A percentile compares a stretch with the other conserved stretches of the same genome.
Evolutionary conservation across 2,888 invertebrate genomes (phyloP).

Genomic region (Acholoe squamosa): DNA sequence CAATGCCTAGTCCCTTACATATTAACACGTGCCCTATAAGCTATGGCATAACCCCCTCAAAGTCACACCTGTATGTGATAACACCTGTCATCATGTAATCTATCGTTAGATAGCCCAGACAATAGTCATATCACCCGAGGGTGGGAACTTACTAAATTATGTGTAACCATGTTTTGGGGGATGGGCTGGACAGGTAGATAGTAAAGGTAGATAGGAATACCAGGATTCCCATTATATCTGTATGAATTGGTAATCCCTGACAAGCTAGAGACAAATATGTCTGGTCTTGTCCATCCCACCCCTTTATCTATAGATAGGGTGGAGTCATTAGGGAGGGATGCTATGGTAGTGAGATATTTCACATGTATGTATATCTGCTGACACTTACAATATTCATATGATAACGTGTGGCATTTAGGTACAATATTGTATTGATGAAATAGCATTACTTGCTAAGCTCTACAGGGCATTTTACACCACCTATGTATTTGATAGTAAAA

Average conservation of each 20-base stretch:
- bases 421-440: too few relatives aligned
- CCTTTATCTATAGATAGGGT: background rate
- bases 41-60: background rate
- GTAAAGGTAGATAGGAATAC: background rate
- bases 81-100: background rate
- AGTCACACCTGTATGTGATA: background rate
- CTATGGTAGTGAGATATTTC: too few relatives aligned
- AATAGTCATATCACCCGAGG: background rate
- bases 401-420: too few relatives aligned
- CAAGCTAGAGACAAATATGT: constrained; percentile 3
- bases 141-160: background rate
- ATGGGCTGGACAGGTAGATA: constrained; percentile 12
- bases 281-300: background rate
- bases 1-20: too few relatives aligned
- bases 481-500: too few relatives aligned
- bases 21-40: too few relatives aligned
- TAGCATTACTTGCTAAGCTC: too few relatives aligned
- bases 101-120: background rate
- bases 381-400: too few relatives aligned
- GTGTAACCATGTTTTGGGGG: background rate
- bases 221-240: constrained; percentile 18
- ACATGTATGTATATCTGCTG: too few relatives aligned
- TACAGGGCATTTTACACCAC: too few relatives aligned
- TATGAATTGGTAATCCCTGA: background rate
- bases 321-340: too few relatives aligned